Conservation (phyloP, 1,140 invertebrate genomes). For the Maniola jurtina region DNA sequence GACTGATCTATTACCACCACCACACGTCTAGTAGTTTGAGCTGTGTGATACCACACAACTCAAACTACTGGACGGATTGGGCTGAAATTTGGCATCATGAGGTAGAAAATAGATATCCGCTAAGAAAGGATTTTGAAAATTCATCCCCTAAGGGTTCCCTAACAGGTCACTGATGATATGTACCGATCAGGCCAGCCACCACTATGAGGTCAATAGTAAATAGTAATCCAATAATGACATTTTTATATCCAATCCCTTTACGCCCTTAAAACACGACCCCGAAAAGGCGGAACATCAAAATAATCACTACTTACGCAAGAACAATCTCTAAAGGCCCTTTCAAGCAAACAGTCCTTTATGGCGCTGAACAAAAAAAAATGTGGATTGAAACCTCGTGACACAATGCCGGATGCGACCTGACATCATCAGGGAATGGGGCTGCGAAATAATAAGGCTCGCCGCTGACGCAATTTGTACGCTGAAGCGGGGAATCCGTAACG, state of each 20-base stretch:
- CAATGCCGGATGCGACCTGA: conserved; percentile 74
- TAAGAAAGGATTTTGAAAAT: too few relatives aligned
- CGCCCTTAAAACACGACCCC: neutral
- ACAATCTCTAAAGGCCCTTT: conserved; percentile 40
- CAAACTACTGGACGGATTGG: too few relatives aligned
- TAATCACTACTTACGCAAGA: conserved; percentile 35
- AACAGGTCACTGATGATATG: too few relatives aligned
- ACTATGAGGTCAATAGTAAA: too few relatives aligned
- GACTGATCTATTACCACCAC: too few relatives aligned
- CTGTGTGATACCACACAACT: too few relatives aligned
- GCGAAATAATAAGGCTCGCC: conserved; percentile 72
- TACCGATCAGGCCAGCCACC: neutral
- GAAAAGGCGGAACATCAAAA: conserved; percentile 25
- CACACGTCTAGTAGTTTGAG: too few relatives aligned
- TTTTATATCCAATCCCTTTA: neutral
- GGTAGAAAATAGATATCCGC: too few relatives aligned
- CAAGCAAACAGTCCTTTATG: conserved; percentile 48
- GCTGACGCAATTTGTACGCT: conserved; percentile 30
- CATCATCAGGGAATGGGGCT: conserved; percentile 75
- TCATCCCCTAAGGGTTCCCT: too few relatives aligned
- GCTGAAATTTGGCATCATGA: too few relatives aligned
- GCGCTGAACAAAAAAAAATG: conserved; percentile 54
- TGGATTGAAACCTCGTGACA: conserved; percentile 72
- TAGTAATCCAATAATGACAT: neutral
- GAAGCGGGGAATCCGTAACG: conserved; percentile 18